phyloP scores from a whole-genome alignment of 2,113 vertebrate genomes.

The Chloroceryle aenea region DNA sequence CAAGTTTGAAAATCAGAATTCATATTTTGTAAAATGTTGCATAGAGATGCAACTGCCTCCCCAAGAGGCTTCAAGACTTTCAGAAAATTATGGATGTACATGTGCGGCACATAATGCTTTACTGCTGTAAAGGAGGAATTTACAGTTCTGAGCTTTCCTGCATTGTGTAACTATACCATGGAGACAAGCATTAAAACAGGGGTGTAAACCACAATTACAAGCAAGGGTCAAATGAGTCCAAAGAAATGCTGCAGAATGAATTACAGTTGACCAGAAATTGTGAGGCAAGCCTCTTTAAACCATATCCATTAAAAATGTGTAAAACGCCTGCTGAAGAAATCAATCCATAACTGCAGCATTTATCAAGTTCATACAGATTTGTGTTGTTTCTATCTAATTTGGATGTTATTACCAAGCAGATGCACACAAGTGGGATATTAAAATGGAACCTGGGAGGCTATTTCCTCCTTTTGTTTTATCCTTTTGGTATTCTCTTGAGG shows the following conservation, averaged over 20 bases:
- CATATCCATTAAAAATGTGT: background rate
- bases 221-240: background rate
- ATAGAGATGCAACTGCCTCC: background rate
- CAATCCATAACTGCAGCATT: constrained; percentile 44
- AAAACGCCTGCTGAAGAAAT: constrained; percentile 43
- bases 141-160: background rate
- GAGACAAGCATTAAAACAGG: background rate
- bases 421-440: background rate
- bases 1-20: background rate
- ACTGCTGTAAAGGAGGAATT: background rate
- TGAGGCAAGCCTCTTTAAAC: constrained; percentile 23
- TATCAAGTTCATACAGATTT: constrained; percentile 52
- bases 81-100: background rate
- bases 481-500: background rate
- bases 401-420: background rate
- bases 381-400: constrained; percentile 22
- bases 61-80: background rate
- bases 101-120: background rate
- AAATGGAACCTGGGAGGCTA: constrained; percentile 23
- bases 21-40: background rate
- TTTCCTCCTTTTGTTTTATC: constrained; percentile 26
- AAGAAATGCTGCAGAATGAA: background rate
- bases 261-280: constrained; percentile 15
- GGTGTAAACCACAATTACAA: background rate
- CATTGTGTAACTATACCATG: background rate